Conservation (phyloP, 2,888 invertebrate genomes). For the Oligia latruncula region DNA sequence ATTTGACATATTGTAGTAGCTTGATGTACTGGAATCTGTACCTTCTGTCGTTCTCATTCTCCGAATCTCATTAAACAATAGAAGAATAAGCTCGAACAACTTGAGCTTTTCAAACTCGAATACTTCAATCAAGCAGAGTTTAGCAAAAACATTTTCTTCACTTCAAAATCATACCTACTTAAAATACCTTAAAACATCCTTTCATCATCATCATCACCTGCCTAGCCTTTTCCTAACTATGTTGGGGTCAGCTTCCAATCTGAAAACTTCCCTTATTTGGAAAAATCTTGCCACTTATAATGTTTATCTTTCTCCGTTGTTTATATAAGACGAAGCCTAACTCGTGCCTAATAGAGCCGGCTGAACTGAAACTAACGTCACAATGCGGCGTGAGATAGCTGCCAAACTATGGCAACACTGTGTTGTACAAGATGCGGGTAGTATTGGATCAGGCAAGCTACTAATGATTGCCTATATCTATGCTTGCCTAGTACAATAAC, state of each 20-base stretch:
- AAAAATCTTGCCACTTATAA: not conserved
- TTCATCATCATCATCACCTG: no score
- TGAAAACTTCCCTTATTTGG: no score
- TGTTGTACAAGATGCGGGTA: constrained; percentile 22
- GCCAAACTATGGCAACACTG: constrained; percentile 66
- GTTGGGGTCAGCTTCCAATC: no score
- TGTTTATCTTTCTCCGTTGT: not conserved
- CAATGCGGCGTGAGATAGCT: constrained; percentile 72
- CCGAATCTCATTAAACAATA: not conserved
- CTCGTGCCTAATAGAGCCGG: constrained; percentile 65
- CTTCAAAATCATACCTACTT: not conserved
- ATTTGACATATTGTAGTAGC: no score
- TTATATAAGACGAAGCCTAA: constrained; percentile 19
- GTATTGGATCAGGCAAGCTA: constrained; percentile 42
- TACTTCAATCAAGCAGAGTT: no score
- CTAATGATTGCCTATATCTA: not conserved
- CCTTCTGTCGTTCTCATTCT: not conserved
- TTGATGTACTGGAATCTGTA: no score
- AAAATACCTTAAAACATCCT: not conserved
- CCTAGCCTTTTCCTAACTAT: no score
- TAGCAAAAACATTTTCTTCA: no score
- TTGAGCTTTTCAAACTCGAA: no score
- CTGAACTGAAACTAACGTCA: constrained; percentile 70
- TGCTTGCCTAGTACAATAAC: not conserved
- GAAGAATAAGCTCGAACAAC: not conserved